Evolutionary conservation across 2,797 vertebrate species (phyloP).

Genomic region (Aplochiton taeniatus): DNA sequence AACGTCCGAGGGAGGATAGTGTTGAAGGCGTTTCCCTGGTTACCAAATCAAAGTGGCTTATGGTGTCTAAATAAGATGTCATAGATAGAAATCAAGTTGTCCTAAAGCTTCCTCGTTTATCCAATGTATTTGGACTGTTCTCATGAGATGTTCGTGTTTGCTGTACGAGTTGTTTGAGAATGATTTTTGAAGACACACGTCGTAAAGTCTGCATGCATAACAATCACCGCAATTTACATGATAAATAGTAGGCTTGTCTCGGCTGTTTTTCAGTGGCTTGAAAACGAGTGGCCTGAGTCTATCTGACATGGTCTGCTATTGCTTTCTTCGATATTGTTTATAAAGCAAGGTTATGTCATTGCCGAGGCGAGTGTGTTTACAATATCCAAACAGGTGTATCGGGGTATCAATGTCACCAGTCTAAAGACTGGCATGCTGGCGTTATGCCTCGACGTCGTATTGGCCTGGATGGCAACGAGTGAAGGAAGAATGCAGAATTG

Average conservation of each 20-base stretch:
- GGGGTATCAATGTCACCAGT: conserved; percentile 25
- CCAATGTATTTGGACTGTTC: not conserved
- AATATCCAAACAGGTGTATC: conserved; percentile 46
- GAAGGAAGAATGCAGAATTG: not conserved
- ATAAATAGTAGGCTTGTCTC: too few species aligned
- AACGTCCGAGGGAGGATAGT: conserved; percentile 11
- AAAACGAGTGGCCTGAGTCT: not conserved
- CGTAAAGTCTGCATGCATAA: too few species aligned
- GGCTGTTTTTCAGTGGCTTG: too few species aligned
- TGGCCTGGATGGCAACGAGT: not conserved
- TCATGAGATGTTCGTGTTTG: too few species aligned
- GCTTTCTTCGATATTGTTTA: not conserved
- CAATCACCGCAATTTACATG: too few species aligned
- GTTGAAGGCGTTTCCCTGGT: conserved; percentile 34
- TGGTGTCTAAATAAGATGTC: too few species aligned
- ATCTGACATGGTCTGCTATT: not conserved
- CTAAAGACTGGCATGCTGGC: not conserved
- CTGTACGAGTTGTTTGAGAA: too few species aligned
- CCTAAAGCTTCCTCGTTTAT: not conserved
- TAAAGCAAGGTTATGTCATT: conserved; percentile 3
- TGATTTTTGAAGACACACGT: too few species aligned
- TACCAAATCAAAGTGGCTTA: conserved; percentile 24
- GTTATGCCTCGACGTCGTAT: conserved; percentile 16
- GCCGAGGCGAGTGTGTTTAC: conserved; percentile 32
- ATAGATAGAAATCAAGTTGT: conserved; percentile 4